Conservation (phyloP, 2,888 invertebrate genomes). For the Spodoptera littoralis region DNA sequence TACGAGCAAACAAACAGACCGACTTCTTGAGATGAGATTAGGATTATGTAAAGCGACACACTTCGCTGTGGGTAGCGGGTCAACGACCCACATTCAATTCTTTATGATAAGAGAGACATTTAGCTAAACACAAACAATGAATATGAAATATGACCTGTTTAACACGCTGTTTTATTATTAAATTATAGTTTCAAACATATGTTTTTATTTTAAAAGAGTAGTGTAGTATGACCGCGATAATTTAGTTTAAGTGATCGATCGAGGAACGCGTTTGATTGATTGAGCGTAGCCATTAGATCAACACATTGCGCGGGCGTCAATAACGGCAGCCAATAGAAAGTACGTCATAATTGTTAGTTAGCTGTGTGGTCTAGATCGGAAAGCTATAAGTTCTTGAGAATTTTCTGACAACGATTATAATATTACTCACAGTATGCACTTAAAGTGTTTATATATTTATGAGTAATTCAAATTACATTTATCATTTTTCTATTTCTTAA, state of each 20-base stretch:
- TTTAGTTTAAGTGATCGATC: not conserved
- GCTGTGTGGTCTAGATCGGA: not conserved
- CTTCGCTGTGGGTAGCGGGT: slow-evolving; percentile 9
- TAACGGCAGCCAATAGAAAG: slow-evolving; percentile 23
- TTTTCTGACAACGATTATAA: slow-evolving; percentile 15
- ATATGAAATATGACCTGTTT: not conserved
- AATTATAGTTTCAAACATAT: no score
- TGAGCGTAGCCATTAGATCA: not conserved
- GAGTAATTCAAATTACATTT: not conserved
- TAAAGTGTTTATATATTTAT: no score
- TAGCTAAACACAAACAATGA: not conserved
- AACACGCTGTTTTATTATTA: not conserved
- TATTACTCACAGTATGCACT: not conserved
- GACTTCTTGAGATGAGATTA: slow-evolving; percentile 45
- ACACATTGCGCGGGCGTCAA: not conserved
- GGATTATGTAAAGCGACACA: slow-evolving; percentile 33
- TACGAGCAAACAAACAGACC: slow-evolving; percentile 49
- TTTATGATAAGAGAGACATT: slow-evolving; percentile 11
- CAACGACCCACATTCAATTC: slow-evolving; percentile 30
- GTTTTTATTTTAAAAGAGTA: no score
- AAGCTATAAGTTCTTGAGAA: not conserved
- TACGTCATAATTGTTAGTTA: slow-evolving; percentile 20
- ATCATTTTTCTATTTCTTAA: no score
- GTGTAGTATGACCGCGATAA: not conserved
- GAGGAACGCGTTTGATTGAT: slow-evolving; percentile 8